Base-by-base conservation (phyloP, 2,113 vertebrate genomes). In the Geococcyx californianus region DNA sequence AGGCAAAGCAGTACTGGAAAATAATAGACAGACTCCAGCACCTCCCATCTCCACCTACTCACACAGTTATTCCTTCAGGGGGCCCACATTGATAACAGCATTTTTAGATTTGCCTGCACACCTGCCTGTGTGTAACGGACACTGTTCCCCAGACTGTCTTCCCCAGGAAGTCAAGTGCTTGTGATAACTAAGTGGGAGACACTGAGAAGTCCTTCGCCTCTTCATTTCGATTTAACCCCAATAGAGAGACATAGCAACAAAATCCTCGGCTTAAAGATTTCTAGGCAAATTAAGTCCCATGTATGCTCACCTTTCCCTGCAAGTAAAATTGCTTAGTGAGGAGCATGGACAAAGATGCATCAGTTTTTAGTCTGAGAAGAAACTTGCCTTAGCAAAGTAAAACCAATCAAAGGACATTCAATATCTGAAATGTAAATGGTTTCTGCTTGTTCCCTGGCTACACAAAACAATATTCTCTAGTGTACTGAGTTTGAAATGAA, bases 11-110 rank as follows among this genome's bases (percentile, higher is more conserved):
- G 54, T 3, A 13, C 2, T 44, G 42, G 14, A 44, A 85, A 87
- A 29, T 10, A 79, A 72, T 6, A 33, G 24, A 44, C 83, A 34
- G 12, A 81, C 9, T 11, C 40, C 70, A 69, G 62, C 40, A 64
- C 11, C 36, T 60, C 34, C 0, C 14, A 6, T 28, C 38, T 33
- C 36, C 25, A 47, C 40, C 56, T 38, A 16, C 20, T 21, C 49
- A 56, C 28, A 16, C 0, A 0, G 20, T 24, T 34, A 55, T 9
- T 45, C 34, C 47, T 59, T 33, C 47, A 47, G 0, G 10, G 12
- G 23, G 8, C 14, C 45, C 79, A 64, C 25, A 60, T 5, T 63
- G 33, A 2, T 24, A 63, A 58, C 4, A 40, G 11, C 11, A 19
- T 12, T 7, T 80, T 88, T 54, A 84, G 13, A 52, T 33, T 31